Evolutionary conservation across 64 coral and sea anemone genomes (phyloP), one percentile per base, ranked within the genome.

Genomic region (Actinia tenebrosa): DNA sequence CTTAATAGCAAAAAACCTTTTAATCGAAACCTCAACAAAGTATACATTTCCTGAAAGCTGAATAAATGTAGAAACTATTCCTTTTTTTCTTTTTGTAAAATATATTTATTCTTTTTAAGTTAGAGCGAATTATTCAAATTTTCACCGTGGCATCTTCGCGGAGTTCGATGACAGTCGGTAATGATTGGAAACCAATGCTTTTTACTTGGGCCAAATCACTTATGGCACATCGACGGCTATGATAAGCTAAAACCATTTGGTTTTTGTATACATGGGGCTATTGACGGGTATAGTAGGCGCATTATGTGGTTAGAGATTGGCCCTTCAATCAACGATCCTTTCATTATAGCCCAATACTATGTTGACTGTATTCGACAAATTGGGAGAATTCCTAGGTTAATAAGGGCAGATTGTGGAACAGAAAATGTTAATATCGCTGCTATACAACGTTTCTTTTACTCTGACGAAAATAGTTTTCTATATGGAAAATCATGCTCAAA

Each of bases 341-440:
- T 64, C 61, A 64, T 64, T 64, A 16, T 64, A 64, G 61, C 61
- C 61, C 61, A 64, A 16, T 64, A 64, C 61, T 64, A 64, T 64
- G 61, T 64, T 64, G 61, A 64, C 61, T 56, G 45, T n/a, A 77
- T 77, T 52, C 86, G 85, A 77, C 84, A 91, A 72, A 54, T 84
- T 75, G 79, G 88, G 3, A 47, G 88, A 23, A 45, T 54, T 54
- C 88, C 88, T 71, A 45, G 69, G 53, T 53, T 71, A 30, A 30
- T 66, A 27, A 16, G 66, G 20, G 62, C 55, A 69, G 88, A 89
- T 64, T 64, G 50, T 84, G 88, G 88, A 19, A 89, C 88, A 83
- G 88, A 89, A 89, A 89, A 89, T 84, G 88, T 89, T 45, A 83
- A 89, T 69, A 62, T 89, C n/a, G 88, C 88, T 44, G 88, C 58